Evolutionary conservation across 2,797 vertebrate species (phyloP).

Genomic region (Scolopax rusticola): DNA sequence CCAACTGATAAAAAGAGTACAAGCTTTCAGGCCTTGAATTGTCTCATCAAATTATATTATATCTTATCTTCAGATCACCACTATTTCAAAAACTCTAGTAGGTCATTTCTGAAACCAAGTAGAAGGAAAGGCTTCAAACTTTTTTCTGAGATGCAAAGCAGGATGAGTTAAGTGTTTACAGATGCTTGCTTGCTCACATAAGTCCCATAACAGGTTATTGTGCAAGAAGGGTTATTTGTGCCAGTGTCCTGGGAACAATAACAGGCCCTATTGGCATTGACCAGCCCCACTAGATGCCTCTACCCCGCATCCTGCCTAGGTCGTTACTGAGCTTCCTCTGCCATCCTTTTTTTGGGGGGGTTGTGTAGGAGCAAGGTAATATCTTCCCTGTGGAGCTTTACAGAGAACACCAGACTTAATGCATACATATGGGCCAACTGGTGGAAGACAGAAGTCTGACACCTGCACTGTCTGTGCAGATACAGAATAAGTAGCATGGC

Average conservation of each 20-base stretch:
- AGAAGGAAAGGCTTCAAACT: neutral
- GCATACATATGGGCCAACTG: no score
- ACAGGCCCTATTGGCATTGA: neutral
- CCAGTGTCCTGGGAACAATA: neutral
- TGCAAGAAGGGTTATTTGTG: neutral
- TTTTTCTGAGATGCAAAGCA: neutral
- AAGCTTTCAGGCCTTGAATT: neutral
- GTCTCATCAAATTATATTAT: neutral
- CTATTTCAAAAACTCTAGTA: neutral
- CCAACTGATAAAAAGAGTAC: neutral
- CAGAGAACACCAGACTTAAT: neutral
- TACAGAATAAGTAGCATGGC: neutral
- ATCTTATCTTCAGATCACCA: neutral
- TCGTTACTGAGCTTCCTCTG: neutral
- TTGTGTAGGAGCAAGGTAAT: neutral
- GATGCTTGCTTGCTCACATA: neutral
- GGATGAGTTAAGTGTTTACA: neutral
- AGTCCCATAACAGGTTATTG: neutral
- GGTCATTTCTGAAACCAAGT: neutral
- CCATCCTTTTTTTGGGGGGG: neutral
- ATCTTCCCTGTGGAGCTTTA: neutral
- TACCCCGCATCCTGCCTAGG: accelerated
- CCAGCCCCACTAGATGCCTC: neutral
- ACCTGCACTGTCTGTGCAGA: neutral
- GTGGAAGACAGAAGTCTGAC: neutral